These are phyloP conservation scores for Globodera ellingtonae DNA, from an alignment of 1,140 invertebrate species.

Conservation along the genomic window DNA sequence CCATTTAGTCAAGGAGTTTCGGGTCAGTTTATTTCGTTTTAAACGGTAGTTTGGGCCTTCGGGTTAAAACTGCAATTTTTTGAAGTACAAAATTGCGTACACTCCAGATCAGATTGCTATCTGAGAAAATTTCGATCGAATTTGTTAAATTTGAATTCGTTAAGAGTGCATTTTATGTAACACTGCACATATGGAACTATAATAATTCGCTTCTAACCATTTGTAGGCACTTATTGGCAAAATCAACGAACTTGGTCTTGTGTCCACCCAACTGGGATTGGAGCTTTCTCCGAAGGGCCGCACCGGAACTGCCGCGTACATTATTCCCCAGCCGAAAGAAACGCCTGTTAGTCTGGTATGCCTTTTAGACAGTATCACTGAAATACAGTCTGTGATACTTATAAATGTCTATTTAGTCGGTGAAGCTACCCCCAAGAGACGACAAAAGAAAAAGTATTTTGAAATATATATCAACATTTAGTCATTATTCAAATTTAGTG, in stretches of 20 bases:
- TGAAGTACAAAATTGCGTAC: too few species aligned
- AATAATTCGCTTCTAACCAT: too few species aligned
- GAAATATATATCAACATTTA: not conserved
- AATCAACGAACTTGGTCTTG: conserved; percentile 1
- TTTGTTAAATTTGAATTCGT: too few species aligned
- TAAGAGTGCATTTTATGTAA: too few species aligned
- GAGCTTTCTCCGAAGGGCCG: conserved; percentile 7
- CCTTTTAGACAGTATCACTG: not conserved
- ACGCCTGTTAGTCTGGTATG: not conserved
- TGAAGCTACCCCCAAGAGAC: not conserved
- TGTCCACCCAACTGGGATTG: not conserved
- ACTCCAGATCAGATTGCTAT: too few species aligned
- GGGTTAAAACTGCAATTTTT: too few species aligned
- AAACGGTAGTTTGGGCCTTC: not conserved
- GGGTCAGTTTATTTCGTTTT: conserved; percentile 17
- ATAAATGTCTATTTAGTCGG: not conserved
- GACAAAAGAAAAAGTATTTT: conserved; percentile 5
- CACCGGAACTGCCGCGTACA: not conserved
- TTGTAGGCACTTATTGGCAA: conserved; percentile 6
- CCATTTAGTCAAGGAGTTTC: conserved; percentile 37
- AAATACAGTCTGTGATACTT: not conserved
- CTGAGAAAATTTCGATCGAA: too few species aligned
- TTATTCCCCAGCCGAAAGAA: not conserved
- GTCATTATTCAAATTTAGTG: not conserved
- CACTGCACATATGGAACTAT: too few species aligned